Percentiles rank a stretch among this genome's conserved stretches.
Conservation (phyloP, 2,113 vertebrate species). For the Odontesthes bonariensis region DNA sequence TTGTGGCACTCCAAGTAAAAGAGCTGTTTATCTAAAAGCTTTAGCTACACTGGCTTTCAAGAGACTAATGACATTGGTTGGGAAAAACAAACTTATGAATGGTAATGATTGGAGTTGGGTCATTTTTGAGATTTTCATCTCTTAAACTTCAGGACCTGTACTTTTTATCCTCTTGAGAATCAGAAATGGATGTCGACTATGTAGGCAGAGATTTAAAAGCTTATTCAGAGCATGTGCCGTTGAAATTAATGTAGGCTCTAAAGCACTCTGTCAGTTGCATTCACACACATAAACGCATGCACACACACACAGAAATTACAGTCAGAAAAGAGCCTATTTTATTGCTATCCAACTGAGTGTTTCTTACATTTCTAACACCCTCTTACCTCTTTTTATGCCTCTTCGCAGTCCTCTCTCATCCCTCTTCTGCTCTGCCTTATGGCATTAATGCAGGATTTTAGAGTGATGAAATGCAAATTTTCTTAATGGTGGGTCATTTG, state of each 20-base stretch:
- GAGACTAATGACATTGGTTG: slow-evolving; percentile 25
- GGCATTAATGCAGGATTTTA: slow-evolving; percentile 54
- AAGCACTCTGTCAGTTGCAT: slow-evolving; percentile 27
- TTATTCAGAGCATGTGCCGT: slow-evolving; percentile 52
- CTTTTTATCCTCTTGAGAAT: slow-evolving; percentile 64
- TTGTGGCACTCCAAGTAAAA: background rate
- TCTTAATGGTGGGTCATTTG: slow-evolving; percentile 64
- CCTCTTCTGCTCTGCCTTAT: slow-evolving; percentile 34
- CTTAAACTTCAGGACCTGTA: slow-evolving; percentile 44
- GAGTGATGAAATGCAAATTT: slow-evolving; percentile 74
- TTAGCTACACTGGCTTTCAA: slow-evolving; percentile 19
- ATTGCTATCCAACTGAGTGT: slow-evolving; percentile 50
- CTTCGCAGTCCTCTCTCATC: slow-evolving; percentile 21
- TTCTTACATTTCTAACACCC: slow-evolving; percentile 38
- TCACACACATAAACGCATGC: background rate
- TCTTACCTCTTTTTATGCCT: slow-evolving; percentile 35
- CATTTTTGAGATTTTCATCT: slow-evolving; percentile 51
- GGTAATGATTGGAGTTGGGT: slow-evolving; percentile 36
- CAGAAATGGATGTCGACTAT: slow-evolving; percentile 50
- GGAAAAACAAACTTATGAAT: slow-evolving; percentile 7
- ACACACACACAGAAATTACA: slow-evolving; percentile 1
- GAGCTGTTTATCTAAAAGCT: slow-evolving; percentile 38
- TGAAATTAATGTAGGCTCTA: slow-evolving; percentile 55
- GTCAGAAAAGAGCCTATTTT: slow-evolving; percentile 35
- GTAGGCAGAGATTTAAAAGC: slow-evolving; percentile 63